These are phyloP conservation scores for Rhogogaster chlorosoma DNA, from an alignment of 2,888 invertebrate species.

Conservation along the genomic window DNA sequence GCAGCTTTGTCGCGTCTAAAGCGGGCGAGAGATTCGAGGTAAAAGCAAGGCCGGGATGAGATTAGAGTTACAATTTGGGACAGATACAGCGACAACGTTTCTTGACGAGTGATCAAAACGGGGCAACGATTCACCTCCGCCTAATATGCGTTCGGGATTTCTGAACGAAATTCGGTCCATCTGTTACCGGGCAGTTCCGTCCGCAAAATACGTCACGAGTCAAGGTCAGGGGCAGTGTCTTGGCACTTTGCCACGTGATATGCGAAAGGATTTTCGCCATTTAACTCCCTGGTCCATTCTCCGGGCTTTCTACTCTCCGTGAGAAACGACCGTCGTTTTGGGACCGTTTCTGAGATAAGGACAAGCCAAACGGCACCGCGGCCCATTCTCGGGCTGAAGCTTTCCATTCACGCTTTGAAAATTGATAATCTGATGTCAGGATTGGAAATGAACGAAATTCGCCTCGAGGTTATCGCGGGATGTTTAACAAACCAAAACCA, in stretches of 20 bases:
- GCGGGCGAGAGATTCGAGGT: neutral
- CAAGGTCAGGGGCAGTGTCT: conserved; percentile 7
- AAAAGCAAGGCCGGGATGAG: neutral
- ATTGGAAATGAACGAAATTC: neutral
- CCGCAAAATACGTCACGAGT: neutral
- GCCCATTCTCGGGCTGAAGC: neutral
- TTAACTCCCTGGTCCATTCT: neutral
- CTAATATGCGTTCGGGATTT: neutral
- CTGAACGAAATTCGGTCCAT: neutral
- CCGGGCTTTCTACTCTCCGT: neutral
- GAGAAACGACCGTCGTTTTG: conserved; percentile 10
- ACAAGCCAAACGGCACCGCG: neutral
- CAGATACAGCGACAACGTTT: neutral
- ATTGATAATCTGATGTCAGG: neutral
- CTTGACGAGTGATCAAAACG: neutral
- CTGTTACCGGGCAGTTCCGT: neutral
- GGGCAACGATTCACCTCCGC: neutral
- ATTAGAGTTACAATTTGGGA: neutral
- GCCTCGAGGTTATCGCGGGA: neutral
- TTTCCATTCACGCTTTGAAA: neutral
- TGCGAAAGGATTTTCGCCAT: neutral
- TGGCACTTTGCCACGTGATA: conserved; percentile 29
- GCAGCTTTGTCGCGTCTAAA: conserved; percentile 5
- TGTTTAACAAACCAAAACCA: neutral
- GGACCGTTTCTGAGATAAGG: conserved; percentile 23